Evolutionary conservation across 2,888 invertebrate genomes (phyloP), one percentile per base, ranked within the genome.

Genomic region (Catonia carolina): DNA sequence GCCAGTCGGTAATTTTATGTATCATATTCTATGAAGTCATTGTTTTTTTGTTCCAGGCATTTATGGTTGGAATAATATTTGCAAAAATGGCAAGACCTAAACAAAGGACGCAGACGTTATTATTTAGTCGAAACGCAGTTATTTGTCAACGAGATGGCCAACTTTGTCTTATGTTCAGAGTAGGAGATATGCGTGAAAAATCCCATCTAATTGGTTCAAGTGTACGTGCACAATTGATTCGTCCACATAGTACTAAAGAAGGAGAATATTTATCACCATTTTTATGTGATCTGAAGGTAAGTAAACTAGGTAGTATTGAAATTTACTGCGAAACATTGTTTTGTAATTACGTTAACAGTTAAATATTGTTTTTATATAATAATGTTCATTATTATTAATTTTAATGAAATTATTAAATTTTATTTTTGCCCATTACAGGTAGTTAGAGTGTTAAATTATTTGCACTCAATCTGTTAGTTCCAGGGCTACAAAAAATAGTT

Each of bases 61-160:
- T 84, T 67, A 83, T 84, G 83, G 80, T 87, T 1, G 90, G 90
- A n/a, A 87, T 89, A 51, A 82, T 96, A 0, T 97, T 98, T 71
- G 94, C 96, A 0, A 98, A 98, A 74, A 83, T 98, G 76, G 93
- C 95, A 0, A 79, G 97, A 37, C 95, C 97, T 0, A 95, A 95
- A 73, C 89, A 92, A 62, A 79, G 97, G 58, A 90, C 94, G 0
- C 92, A 95, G 73, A 98, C 97, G 0, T 78, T 98, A 51, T 78
- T 97, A 58, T 98, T 97, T 72, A 94, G 94, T 56, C 85, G 86
- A 66, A 82, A 89, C 68, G 89, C 93, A 0, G 89, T 94, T 2
- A 82, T 97, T 54, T 89, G 89, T 66, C 83, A 90, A 69, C 79
- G 94, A 53, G 91, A 97, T 70, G 89, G 90, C 1, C 79, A 83